Evolutionary conservation across 92 coral and sea anemone species (phyloP), one percentile per base, ranked within the genome.

Genomic region (Palythoa grandiflora): DNA sequence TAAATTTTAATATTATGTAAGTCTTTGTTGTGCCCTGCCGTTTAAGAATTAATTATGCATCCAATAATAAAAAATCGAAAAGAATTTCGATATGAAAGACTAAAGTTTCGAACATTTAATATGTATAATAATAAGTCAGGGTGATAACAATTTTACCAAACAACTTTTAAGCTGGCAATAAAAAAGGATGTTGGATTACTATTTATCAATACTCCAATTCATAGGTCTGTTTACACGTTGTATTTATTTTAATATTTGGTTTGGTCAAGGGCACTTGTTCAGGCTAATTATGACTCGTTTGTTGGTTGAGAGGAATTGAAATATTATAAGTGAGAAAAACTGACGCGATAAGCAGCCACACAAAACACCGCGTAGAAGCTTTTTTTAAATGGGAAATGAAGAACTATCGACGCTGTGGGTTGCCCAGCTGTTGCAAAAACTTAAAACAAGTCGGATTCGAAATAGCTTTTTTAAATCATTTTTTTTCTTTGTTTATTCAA

Each of bases 231-330:
- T 39, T 73, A 44, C 52, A 44, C 51, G 16, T n/a, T 40, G 50
- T 44, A 21, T 36, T 55, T 77, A 28, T 53, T 77, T 77, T 68
- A 54, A 77, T 77, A 36, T 77, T 77, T 77, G 39, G 68, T 77
- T 77, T 52, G 63, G 38, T 16, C 19, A 36, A 21, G 68, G 60
- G 50, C 11, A 38, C 54, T 53, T 77, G 61, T 12, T 28, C 52
- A 3, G 50, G 14, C 65, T 3, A n/a, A 65, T 76, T 76, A 19
- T 76, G 11, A 54, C 0, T 44, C 15, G 47, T 78, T 53, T 57
- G 70, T 9, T 78, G 28, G 47, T 52, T 4, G 14, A 28, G 39
- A 38, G 16, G 54, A 60, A 61, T 51, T 59, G 68, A 54, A 77
- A 36, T 53, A 65, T 14, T 35, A 35, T 53, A 12, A 54, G 54